Evolutionary conservation across 2,888 invertebrate species (phyloP), one percentile per base, ranked within the genome.

Genomic region (Brenthis ino): DNA sequence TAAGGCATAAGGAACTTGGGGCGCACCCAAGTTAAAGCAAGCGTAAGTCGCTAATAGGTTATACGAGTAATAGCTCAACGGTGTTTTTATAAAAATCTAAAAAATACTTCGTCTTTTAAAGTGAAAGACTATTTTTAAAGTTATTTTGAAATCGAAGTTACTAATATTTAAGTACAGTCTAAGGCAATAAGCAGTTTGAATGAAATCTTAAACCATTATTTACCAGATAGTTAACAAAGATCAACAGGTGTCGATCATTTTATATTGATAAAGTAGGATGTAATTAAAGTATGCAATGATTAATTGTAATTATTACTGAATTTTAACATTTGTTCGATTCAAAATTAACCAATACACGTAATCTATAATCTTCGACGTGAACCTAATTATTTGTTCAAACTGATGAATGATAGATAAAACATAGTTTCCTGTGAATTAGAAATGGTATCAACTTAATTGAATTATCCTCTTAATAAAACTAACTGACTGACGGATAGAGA

Each of bases 311-410:
- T 55, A 67, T 67, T 67, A 70, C 67, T 64, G 64, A 70, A 53
- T 67, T 70, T 64, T 70, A 70, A 70, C 70, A 64, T 67, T 64
- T 67, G 53, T 54, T 24, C 16, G 58, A 28, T 55, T 33, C 55
- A 50, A 63, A 57, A 60, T 63, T 67, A 55, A 65, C 56, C 33
- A 61, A 47, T 43, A 43, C 54, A 57, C 48, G 37, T 65, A 68
- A 73, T 72, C 65, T 70, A 68, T 71, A 71, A 71, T 71, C 54
- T 68, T 76, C 72, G 77, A 77, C 76, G 75, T 75, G 74, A 76
- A 80, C 77, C 77, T 76, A 77, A 79, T 75, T 78, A 78, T 73
- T 74, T 72, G 74, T 69, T 76, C 76, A 57, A 60, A 16, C 70
- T 65, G 64, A 64, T 68, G 57, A 80, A 80, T 79, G 77, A 76